Conservation (phyloP, 1,140 invertebrate genomes). For the Lamellibrachia luymesi region DNA sequence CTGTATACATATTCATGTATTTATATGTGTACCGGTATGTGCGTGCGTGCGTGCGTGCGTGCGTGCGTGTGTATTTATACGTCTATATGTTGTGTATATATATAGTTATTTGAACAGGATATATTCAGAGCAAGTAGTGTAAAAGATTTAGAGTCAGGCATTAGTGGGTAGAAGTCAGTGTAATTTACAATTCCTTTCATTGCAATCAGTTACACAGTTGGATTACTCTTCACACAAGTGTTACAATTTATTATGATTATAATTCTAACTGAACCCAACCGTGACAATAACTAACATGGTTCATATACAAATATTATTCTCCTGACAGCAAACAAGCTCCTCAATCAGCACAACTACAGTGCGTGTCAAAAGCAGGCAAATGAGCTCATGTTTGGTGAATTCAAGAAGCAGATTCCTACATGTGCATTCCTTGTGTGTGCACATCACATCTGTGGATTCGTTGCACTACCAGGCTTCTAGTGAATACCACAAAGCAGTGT, state of each 20-base stretch:
- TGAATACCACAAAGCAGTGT: background rate
- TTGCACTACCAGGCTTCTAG: background rate
- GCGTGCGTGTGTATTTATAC: background rate
- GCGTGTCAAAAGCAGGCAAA: background rate
- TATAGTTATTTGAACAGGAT: background rate
- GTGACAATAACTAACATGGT: background rate
- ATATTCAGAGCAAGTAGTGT: background rate
- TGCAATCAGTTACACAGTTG: background rate
- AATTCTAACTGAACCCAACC: background rate
- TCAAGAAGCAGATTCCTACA: background rate
- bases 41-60: background rate
- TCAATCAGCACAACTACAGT: background rate
- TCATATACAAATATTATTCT: background rate
- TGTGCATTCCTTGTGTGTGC: background rate
- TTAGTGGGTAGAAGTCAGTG: background rate
- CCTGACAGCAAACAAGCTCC: background rate
- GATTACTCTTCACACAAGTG: background rate
- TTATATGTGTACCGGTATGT: background rate
- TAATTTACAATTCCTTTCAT: background rate
- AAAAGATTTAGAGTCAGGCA: background rate
- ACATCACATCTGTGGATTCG: background rate
- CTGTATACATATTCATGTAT: too few species aligned
- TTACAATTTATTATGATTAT: background rate
- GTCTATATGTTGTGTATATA: background rate
- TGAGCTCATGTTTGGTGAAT: background rate